Conservation (phyloP, 2,888 invertebrate species). For the Achlya flavicornis region DNA sequence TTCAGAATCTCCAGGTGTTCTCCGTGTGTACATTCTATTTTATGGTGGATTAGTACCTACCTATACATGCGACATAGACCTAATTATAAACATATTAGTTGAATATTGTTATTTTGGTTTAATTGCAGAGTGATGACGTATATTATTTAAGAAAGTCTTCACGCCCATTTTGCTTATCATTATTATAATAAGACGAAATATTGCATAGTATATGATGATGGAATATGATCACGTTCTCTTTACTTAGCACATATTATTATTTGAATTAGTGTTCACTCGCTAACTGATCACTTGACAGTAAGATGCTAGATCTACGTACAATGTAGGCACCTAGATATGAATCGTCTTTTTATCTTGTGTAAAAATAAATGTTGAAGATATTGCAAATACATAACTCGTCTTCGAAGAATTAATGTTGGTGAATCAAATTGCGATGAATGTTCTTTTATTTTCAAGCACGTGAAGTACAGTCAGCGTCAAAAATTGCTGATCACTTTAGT, state of each 20-base stretch:
- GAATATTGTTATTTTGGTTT: too few species aligned
- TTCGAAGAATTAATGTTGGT: too few species aligned
- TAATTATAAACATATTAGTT: too few species aligned
- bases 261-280: constrained; percentile 2
- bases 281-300: constrained; percentile 6
- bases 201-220: neutral
- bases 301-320: neutral
- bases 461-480: too few species aligned
- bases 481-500: too few species aligned
- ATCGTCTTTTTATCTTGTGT: neutral
- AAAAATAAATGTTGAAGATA: neutral
- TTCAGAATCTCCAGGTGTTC: too few species aligned
- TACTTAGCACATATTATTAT: constrained; percentile 5
- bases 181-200: neutral
- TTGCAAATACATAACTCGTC: neutral
- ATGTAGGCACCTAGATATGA: neutral
- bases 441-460: too few species aligned
- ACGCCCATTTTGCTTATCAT: neutral
- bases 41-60: too few species aligned
- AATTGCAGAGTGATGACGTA: neutral
- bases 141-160: neutral
- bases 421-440: too few species aligned
- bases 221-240: neutral
- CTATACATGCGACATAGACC: too few species aligned
- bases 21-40: too few species aligned